phyloP scores from a whole-genome alignment of 2,113 vertebrate species.

The Upupa epops region DNA sequence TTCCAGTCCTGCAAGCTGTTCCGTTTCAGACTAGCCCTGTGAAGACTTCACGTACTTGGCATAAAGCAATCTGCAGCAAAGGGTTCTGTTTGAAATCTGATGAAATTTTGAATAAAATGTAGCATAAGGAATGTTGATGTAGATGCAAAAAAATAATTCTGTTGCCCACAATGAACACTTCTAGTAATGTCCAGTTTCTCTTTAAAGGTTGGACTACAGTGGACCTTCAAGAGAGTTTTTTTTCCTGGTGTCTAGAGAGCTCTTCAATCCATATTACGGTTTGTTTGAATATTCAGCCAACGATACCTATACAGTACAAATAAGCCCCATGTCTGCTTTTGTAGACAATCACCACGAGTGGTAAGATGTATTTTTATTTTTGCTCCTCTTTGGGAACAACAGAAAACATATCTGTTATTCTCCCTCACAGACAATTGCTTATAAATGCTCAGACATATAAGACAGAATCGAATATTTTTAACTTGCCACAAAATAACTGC shows the following conservation, averaged over 20 bases:
- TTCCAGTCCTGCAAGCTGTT: conserved; percentile 8
- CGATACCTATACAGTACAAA: conserved; percentile 98
- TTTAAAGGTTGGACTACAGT: conserved; percentile 94
- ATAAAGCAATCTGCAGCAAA: not conserved
- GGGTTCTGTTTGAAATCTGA: conserved; percentile 21
- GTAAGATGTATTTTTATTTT: conserved; percentile 73
- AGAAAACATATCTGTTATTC: not conserved
- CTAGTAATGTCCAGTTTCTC: conserved; percentile 38
- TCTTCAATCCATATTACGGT: conserved; percentile 98
- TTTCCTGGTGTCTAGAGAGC: conserved; percentile 97
- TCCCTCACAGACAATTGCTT: not conserved
- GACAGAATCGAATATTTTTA: not conserved
- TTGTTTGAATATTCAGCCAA: conserved; percentile 99
- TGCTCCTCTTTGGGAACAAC: not conserved
- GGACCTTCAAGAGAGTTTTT: conserved; percentile 98
- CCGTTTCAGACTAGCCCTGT: not conserved
- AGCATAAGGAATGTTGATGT: not conserved
- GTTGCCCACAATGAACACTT: not conserved
- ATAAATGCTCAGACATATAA: not conserved
- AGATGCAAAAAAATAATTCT: not conserved
- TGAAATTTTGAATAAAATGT: not conserved
- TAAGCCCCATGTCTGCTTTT: conserved; percentile 99
- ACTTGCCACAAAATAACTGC: conserved; percentile 2
- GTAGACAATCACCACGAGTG: conserved; percentile 99
- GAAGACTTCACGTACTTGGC: not conserved